Evolutionary conservation across 1,140 invertebrate species (phyloP), one percentile per base, ranked within the genome.

Genomic region (Drosophila bifasciata): DNA sequence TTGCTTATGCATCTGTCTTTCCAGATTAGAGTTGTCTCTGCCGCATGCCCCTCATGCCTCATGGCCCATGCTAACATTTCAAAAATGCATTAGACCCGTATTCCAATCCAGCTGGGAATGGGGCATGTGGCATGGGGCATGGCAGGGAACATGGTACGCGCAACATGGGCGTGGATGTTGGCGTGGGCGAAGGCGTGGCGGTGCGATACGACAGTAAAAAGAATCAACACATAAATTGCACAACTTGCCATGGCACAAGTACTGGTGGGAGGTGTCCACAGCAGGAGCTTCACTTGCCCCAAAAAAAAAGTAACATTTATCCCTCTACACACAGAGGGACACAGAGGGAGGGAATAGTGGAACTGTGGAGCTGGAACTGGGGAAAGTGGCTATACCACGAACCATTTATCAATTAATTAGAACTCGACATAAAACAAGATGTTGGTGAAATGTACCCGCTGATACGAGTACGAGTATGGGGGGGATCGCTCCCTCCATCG

Each of bases 1-100:
- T 74, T 83, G 79, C 78, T 79, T 79, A 56, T 80, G 76, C 76
- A 86, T 68, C 60, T 84, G 76, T 68, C 67, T 84, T 76, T 45
- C 44, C 44, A 63, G 80, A 86, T 86, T 73, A 85, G 72, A 57
- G 13, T 17, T 51, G 11, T 1, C 32, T 13, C 32, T 5, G 32
- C 13, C 32, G 13, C 11, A 13, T 36, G 52, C 46, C 50, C 39
- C 11, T 36, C 32, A 1, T 36, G 11, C 32, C 32, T 13, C 32
- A 36, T 36, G 32, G 32, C 11, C 32, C 32, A 13, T 51, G 43
- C 57, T 50, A 48, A 57, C 72, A 64, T 71, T 68, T 75, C 63
- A 75, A 61, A 70, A 63, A 72, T 79, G 72, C 78, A 81, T 61
- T 71, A 66, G 56, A 48, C 58, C 48, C 58, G 56, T 61, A 56